These are phyloP conservation scores for Trachythela sp. DNA, from an alignment of 64 coral and sea anemone genomes.

Conservation along the genomic window DNA sequence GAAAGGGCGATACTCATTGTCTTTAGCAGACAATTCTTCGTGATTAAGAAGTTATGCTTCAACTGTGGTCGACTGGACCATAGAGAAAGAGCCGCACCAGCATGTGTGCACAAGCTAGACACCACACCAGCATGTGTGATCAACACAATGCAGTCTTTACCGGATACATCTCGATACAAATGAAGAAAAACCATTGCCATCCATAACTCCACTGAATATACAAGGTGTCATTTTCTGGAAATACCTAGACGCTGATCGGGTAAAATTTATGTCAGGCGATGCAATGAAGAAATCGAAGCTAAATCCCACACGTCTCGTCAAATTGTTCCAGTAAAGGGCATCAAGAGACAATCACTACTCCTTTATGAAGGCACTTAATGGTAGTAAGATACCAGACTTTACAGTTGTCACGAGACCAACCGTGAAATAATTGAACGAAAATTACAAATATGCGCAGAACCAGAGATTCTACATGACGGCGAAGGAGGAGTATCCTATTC, in stretches of 20 bases:
- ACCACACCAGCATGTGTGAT: no score
- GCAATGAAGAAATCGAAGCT: conserved; percentile 1
- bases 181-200: conserved; percentile 40
- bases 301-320: background rate
- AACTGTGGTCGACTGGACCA: background rate
- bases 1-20: conserved; percentile 42
- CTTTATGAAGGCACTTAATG: conserved; percentile 30
- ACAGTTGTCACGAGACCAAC: conserved; percentile 39
- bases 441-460: conserved; percentile 23
- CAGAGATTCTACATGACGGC: conserved; percentile 34
- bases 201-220: conserved; percentile 3
- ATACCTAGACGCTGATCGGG: conserved; percentile 23
- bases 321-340: conserved; percentile 48
- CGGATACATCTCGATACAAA: conserved; percentile 36
- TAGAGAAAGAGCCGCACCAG: background rate
- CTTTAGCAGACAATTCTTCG: conserved; percentile 51
- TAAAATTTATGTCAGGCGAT: background rate
- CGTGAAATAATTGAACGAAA: conserved; percentile 43
- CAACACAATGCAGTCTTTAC: background rate
- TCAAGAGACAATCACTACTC: conserved; percentile 42
- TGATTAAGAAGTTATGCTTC: conserved; percentile 47
- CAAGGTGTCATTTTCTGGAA: background rate
- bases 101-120: background rate
- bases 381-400: conserved; percentile 45
- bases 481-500: conserved; percentile 26